Conservation (phyloP, 2,797 vertebrate species). For the Mycteria americana region DNA sequence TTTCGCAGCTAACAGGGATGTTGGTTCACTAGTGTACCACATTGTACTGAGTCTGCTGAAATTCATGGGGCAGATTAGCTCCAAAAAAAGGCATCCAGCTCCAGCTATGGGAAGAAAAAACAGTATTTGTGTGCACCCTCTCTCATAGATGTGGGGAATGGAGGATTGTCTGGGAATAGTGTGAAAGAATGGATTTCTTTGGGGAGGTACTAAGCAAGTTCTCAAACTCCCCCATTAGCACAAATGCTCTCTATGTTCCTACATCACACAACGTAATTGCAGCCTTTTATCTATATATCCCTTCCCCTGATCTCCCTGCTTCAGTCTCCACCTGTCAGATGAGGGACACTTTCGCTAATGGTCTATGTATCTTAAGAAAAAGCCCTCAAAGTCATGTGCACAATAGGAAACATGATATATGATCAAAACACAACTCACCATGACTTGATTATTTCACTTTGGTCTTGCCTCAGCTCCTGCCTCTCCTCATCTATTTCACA, state of each 20-base stretch:
- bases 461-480: not conserved
- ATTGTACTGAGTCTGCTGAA: not conserved
- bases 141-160: rapidly evolving
- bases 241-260: not conserved
- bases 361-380: not conserved
- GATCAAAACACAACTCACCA: not conserved
- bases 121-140: not conserved
- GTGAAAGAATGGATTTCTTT: not conserved
- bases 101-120: not conserved
- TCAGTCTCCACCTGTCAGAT: not conserved
- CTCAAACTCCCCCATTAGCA: not conserved
- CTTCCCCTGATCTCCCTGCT: not conserved
- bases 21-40: not conserved
- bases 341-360: not conserved
- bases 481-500: not conserved
- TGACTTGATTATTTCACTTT: not conserved
- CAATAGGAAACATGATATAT: not conserved
- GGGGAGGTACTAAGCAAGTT: not conserved
- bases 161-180: not conserved
- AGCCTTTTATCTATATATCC: not conserved
- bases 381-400: not conserved
- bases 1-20: not conserved
- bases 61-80: not conserved
- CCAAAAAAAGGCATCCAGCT: not conserved
- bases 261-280: not conserved